These are phyloP conservation scores for Gasteruption jaculator DNA, from an alignment of 2,888 invertebrate species.

Conservation along the genomic window DNA sequence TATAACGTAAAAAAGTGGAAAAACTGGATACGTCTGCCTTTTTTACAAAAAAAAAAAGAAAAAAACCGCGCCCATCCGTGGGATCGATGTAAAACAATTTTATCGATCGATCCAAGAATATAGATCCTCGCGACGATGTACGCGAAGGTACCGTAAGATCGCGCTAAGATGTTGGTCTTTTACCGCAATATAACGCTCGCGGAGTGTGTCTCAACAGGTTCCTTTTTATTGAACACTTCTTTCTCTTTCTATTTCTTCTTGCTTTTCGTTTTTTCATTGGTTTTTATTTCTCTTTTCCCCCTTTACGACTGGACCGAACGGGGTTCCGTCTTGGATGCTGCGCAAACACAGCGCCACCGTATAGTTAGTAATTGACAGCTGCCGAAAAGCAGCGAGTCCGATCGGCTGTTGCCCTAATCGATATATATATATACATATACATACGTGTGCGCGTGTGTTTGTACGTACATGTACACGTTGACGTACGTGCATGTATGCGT, in stretches of 20 bases:
- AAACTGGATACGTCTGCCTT: no score
- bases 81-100: no score
- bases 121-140: no score
- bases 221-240: slow-evolving; percentile 17
- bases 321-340: slow-evolving; percentile 36
- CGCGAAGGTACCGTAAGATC: no score
- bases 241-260: slow-evolving; percentile 1
- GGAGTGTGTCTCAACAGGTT: slow-evolving; percentile 15
- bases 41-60: no score
- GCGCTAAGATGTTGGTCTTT: no score
- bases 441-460: slow-evolving; percentile 13
- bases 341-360: slow-evolving; percentile 35
- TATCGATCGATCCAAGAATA: no score
- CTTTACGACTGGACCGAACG: slow-evolving; percentile 40
- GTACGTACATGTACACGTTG: slow-evolving; percentile 20
- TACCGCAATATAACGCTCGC: slow-evolving; percentile 7
- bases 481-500: slow-evolving; percentile 15
- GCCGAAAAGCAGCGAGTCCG: slow-evolving; percentile 38
- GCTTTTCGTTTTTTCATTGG: slow-evolving; percentile 7
- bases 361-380: slow-evolving; percentile 45
- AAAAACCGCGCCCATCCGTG: no score
- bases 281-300: no score
- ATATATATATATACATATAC: slow-evolving; percentile 22
- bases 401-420: slow-evolving; percentile 15
- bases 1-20: no score